Evolutionary conservation across 2,888 invertebrate genomes (phyloP).

Genomic region (Drepanosiphum platanoidis): DNA sequence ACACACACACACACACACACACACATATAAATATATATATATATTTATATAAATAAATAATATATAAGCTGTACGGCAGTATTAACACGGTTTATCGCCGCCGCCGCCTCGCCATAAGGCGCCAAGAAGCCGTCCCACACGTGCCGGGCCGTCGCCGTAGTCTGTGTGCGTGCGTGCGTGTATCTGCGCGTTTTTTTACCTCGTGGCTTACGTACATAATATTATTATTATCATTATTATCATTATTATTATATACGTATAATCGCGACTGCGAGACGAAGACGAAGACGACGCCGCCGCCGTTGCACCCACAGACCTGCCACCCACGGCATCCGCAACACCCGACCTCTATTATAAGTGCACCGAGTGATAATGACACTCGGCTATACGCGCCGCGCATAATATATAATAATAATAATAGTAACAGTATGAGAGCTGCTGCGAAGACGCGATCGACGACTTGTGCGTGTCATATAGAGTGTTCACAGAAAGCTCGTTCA

Average conservation of each 20-base stretch:
- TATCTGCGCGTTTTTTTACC: constrained; percentile 13
- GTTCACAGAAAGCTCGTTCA: too few species aligned
- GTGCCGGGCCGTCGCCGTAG: constrained; percentile 9
- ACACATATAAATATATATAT: neutral
- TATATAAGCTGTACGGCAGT: neutral
- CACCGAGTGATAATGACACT: constrained; percentile 46
- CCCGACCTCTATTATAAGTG: constrained; percentile 41
- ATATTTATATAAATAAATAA: neutral
- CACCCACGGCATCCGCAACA: constrained; percentile 57
- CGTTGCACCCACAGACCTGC: constrained; percentile 52
- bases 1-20: neutral
- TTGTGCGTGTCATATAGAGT: too few species aligned
- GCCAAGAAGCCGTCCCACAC: constrained; percentile 60
- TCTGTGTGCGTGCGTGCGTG: constrained; percentile 1
- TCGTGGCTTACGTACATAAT: neutral
- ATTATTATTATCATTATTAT: constrained; percentile 14
- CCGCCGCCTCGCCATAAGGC: constrained; percentile 43
- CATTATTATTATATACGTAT: neutral
- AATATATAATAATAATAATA: constrained; percentile 2
- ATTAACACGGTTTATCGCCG: constrained; percentile 53
- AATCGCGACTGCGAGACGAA: neutral
- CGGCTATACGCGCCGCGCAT: neutral
- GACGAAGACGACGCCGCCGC: constrained; percentile 7
- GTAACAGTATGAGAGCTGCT: neutral
- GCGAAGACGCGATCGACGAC: too few species aligned